Evolutionary conservation across 1,140 invertebrate species (phyloP).

Genomic region (Cryptotermes secundus): DNA sequence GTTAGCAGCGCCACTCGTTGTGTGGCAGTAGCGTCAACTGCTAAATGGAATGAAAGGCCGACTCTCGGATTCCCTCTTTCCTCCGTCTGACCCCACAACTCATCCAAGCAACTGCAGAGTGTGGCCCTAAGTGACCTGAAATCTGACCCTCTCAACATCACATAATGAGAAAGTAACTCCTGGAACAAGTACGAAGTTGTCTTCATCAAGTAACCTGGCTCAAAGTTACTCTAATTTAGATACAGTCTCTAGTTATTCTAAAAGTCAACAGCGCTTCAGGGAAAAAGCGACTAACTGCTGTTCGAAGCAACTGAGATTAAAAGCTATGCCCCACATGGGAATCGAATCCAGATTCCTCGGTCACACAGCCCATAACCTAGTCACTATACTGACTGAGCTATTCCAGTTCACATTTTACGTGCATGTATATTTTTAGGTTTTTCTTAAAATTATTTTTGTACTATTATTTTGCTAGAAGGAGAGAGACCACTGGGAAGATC

Average conservation of each 20-base stretch:
- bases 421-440: too few species aligned
- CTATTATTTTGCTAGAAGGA: too few species aligned
- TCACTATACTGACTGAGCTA: too few species aligned
- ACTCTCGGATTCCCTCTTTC: not conserved
- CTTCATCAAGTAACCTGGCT: not conserved
- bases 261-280: not conserved
- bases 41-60: slow-evolving; percentile 9
- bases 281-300: not conserved
- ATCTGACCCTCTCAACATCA: slow-evolving; percentile 11
- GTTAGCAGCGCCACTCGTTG: not conserved
- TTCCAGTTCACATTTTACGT: too few species aligned
- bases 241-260: not conserved
- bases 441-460: too few species aligned
- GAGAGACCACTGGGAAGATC: too few species aligned
- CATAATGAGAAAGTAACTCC: slow-evolving; percentile 10
- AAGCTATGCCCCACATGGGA: too few species aligned
- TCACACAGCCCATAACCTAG: too few species aligned
- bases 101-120: not conserved
- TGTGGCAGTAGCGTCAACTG: not conserved
- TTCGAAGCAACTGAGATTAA: too few species aligned
- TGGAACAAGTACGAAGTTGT: slow-evolving; percentile 2
- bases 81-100: not conserved
- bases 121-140: not conserved
- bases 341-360: too few species aligned
- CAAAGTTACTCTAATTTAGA: not conserved